These are phyloP conservation scores for Eurosta solidaginis DNA, from an alignment of 1,140 invertebrate genomes.

Conservation along the genomic window DNA sequence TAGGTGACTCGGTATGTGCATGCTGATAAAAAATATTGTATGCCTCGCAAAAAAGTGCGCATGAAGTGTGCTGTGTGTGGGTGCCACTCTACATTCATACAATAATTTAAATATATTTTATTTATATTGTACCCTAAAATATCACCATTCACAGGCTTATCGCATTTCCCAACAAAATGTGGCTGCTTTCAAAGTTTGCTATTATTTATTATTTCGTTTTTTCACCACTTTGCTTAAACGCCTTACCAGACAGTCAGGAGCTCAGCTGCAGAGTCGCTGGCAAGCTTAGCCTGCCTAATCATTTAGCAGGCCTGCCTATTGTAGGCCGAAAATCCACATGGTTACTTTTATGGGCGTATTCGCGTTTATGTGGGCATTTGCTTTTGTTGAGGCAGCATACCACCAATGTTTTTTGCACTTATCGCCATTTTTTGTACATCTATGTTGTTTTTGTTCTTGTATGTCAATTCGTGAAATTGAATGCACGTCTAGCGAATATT, in stretches of 20 bases:
- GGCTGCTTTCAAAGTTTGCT: neutral
- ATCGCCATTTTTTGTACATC: neutral
- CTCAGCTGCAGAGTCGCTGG: neutral
- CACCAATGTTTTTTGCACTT: neutral
- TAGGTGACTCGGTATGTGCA: too few species aligned
- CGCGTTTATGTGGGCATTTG: neutral
- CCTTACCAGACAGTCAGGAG: neutral
- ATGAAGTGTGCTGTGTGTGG: neutral
- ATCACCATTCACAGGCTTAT: neutral
- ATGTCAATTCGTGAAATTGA: neutral
- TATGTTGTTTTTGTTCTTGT: neutral
- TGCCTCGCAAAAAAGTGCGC: neutral
- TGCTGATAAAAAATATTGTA: too few species aligned
- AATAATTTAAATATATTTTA: neutral
- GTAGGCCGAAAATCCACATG: too few species aligned
- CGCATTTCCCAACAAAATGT: neutral
- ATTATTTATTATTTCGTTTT: constrained; percentile 3
- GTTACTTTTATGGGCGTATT: neutral
- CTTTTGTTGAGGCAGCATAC: neutral
- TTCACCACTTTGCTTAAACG: neutral
- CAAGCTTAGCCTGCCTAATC: neutral
- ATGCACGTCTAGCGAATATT: neutral
- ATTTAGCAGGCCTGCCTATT: neutral
- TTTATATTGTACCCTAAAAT: neutral
- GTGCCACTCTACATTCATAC: neutral